phyloP scores from a whole-genome alignment of 2,797 vertebrate species.

The Cacajao melanocephalus region DNA sequence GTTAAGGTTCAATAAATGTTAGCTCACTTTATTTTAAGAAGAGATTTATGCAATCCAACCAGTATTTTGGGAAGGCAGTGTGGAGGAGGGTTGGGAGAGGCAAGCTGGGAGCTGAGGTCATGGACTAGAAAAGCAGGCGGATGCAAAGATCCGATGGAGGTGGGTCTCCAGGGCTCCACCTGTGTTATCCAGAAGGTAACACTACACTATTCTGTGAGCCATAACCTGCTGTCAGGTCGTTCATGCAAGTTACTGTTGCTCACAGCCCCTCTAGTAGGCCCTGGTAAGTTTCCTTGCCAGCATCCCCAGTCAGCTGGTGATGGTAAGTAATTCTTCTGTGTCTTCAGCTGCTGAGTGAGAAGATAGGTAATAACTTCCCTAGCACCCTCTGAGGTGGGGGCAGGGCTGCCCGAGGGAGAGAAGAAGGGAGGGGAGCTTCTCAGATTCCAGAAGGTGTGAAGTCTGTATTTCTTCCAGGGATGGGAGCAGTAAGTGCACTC shows the following conservation, averaged over 20 bases:
- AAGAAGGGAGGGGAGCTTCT: not conserved
- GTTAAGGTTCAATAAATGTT: not conserved
- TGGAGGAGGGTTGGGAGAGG: not conserved
- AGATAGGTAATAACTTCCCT: not conserved
- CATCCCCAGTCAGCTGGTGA: not conserved
- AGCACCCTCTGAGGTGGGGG: not conserved
- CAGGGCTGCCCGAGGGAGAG: not conserved
- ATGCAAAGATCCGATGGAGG: not conserved
- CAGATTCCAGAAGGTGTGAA: not conserved
- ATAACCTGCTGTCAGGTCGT: not conserved
- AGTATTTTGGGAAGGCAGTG: not conserved
- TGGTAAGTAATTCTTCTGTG: not conserved
- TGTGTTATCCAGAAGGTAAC: not conserved
- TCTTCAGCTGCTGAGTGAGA: not conserved
- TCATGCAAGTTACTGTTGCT: not conserved
- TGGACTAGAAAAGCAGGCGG: not conserved
- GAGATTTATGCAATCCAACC: not conserved
- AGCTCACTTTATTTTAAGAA: conserved; percentile 5
- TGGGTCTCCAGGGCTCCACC: not conserved
- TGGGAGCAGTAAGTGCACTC: not conserved
- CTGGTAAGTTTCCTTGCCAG: not conserved
- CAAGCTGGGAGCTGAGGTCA: not conserved
- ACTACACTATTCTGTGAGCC: not conserved
- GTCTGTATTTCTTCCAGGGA: conserved; percentile 20
- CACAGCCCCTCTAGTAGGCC: not conserved